Conservation (phyloP, 2,797 vertebrate genomes). For the Molothrus aeneus region DNA sequence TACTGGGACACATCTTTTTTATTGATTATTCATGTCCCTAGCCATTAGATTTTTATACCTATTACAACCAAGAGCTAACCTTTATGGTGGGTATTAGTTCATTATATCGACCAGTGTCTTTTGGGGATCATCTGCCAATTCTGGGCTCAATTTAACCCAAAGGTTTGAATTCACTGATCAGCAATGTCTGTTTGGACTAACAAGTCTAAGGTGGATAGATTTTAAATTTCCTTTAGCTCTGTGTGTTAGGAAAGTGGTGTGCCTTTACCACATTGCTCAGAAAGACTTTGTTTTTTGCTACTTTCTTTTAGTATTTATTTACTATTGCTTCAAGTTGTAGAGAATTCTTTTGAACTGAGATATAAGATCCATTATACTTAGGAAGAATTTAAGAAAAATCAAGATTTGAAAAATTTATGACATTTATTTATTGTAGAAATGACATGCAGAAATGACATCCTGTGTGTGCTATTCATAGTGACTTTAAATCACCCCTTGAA, state of each 20-base stretch:
- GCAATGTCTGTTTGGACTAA: not conserved
- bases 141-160: not conserved
- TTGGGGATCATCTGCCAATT: not conserved
- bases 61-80: not conserved
- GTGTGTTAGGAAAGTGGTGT: not conserved
- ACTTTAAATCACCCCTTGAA: not conserved
- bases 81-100: not conserved
- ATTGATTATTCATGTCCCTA: not conserved
- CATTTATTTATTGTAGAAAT: not conserved
- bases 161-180: not conserved
- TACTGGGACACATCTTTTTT: not conserved
- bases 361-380: not conserved
- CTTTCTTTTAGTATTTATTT: not conserved
- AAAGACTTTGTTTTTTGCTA: not conserved
- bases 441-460: not conserved
- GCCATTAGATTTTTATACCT: not conserved
- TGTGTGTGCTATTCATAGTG: conserved; percentile 36
- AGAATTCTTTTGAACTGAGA: conserved; percentile 1
- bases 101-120: not conserved
- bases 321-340: not conserved
- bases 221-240: not conserved
- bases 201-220: not conserved
- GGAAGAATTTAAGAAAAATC: conserved; percentile 21
- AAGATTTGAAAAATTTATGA: not conserved
- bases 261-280: not conserved